phyloP scores from a whole-genome alignment of 2,113 vertebrate genomes.

The Tachysurus fulvidraco region DNA sequence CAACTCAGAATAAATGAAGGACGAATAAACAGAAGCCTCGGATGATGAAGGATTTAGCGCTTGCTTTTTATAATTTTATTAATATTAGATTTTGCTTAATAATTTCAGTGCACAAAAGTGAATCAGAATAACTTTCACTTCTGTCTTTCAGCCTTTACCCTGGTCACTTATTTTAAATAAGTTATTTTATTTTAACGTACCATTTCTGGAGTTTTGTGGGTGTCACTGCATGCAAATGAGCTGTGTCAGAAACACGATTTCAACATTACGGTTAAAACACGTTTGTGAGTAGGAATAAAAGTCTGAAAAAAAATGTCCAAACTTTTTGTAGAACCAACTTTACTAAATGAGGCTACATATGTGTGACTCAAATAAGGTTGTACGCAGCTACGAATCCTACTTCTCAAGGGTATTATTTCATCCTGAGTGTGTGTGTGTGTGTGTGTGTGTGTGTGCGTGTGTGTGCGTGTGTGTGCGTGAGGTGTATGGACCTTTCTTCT shows the following conservation, averaged over 20 bases:
- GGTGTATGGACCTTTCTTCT: neutral
- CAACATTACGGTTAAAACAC: neutral
- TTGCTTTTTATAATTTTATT: neutral
- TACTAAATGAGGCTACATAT: neutral
- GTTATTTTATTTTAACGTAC: too few species aligned
- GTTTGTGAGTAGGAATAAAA: neutral
- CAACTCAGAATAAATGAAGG: too few species aligned
- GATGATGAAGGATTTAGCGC: neutral
- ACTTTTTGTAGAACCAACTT: neutral
- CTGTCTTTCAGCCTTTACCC: neutral
- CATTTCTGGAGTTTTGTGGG: neutral
- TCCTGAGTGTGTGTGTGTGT: constrained; percentile 17
- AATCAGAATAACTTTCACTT: neutral
- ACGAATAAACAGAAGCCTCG: neutral
- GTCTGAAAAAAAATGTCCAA: neutral
- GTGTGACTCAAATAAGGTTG: neutral
- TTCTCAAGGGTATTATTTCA: constrained; percentile 19
- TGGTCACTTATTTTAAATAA: neutral
- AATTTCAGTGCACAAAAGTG: neutral
- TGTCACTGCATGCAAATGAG: neutral
- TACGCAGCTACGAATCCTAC: constrained; percentile 27
- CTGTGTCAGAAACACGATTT: neutral
- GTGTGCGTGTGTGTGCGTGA: constrained; percentile 12
- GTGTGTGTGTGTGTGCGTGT: constrained; percentile 23
- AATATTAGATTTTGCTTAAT: neutral